Evolutionary conservation across 1,140 invertebrate genomes (phyloP), one percentile per base, ranked within the genome.

Genomic region (Odontomachus brunneus): DNA sequence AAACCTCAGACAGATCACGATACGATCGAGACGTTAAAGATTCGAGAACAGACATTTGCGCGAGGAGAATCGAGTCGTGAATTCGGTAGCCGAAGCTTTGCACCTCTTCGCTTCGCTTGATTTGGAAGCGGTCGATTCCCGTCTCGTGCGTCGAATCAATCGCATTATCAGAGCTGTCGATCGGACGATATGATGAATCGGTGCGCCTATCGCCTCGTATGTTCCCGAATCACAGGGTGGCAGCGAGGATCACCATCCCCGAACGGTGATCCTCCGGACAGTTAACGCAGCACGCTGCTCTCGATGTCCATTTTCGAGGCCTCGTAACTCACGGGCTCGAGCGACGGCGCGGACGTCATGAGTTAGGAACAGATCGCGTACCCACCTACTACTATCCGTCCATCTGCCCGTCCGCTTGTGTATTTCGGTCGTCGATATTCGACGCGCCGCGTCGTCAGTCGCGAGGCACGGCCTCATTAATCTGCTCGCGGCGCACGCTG

Each of bases 381-480:
- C 59, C 73, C 15, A n/a, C 19, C 60, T 24, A 26, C 29, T 33
- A 33, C 29, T 7, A 11, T 44, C 38, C 38, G 38, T 44, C 44
- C 22, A 33, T 55, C 75, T 48, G 59, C 76, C 44, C 55, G 38
- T n/a, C 51, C 15, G 24, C 19, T 44, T 62, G 60, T 48, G 84
- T 82, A 74, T 82, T 67, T 86, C 67, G 72, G 73, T 84, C 73
- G 81, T 87, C 81, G 85, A 88, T 74, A 81, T 84, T 87, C 69
- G 74, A 80, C 81, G 81, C 49, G 48, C 26, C 53, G 14, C 71
- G 44, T 49, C 83, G 81, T 74, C 66, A 82, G 51, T 74, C 72
- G 33, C 80, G 80, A 75, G 57, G 73, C 85, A 62, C 85, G 81
- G 65, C 74, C 85, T 88, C 86, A 87, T 88, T 88, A 88, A 84